These are phyloP conservation scores for Menidia menidia DNA, from an alignment of 2,797 vertebrate genomes.

Conservation along the genomic window DNA sequence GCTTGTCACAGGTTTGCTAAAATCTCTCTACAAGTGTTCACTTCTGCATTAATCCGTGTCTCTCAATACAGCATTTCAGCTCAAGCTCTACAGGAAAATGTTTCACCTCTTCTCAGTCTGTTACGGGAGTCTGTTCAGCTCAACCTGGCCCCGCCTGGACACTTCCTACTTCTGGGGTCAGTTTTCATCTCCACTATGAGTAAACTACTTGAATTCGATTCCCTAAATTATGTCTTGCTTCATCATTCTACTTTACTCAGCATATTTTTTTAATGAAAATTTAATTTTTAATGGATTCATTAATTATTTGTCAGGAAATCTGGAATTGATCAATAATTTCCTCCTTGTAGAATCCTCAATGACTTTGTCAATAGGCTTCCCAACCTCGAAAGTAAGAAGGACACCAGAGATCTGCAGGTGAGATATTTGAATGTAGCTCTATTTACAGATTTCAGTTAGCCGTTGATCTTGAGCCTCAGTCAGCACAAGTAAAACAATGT, in stretches of 20 bases:
- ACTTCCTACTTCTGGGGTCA: conserved; percentile 95
- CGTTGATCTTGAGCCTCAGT: not conserved
- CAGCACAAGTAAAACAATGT: not conserved
- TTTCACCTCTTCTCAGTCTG: conserved; percentile 87
- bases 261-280: not conserved
- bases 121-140: conserved; percentile 93
- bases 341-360: conserved; percentile 89
- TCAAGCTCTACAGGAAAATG: conserved; percentile 90
- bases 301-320: not conserved
- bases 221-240: not conserved
- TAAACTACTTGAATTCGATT: not conserved
- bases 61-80: conserved; percentile 82
- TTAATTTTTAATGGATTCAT: not conserved
- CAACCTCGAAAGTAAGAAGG: conserved; percentile 94
- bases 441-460: not conserved
- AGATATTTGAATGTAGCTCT: not conserved
- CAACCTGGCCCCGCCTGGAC: conserved; percentile 92
- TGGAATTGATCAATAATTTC: not conserved
- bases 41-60: not conserved
- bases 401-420: conserved; percentile 95
- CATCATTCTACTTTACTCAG: not conserved
- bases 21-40: not conserved
- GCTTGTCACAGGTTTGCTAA: not conserved
- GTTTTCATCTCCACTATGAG: conserved; percentile 28
- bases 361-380: conserved; percentile 93